Evolutionary conservation across 2,797 vertebrate genomes (phyloP).

Genomic region (Clarias fuscus): DNA sequence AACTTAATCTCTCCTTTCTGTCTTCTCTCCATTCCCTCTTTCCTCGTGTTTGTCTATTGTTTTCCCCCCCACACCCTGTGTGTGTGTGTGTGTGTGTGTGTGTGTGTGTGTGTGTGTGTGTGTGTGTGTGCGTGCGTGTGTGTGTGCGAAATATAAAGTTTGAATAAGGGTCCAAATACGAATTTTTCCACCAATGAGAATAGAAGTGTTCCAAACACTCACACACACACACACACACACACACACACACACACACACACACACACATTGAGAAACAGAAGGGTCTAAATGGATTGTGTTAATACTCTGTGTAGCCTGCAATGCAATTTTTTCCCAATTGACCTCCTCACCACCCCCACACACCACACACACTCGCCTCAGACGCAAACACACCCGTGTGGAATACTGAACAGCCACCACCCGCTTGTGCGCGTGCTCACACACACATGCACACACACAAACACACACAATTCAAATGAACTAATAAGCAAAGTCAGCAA

Average conservation of each 20-base stretch:
- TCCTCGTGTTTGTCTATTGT: background rate
- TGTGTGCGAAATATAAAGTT: background rate
- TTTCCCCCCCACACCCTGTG: background rate
- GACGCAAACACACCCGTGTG: conserved; percentile 66
- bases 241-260: conserved; percentile 16
- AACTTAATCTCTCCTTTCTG: no score
- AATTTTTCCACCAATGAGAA: conserved; percentile 4
- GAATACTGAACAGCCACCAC: conserved; percentile 72
- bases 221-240: conserved; percentile 25
- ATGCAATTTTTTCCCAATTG: conserved; percentile 81
- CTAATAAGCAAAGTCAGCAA: background rate
- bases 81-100: conserved; percentile 11
- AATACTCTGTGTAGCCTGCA: conserved; percentile 79
- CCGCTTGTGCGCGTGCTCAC: background rate
- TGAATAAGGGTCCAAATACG: background rate
- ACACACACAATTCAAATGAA: background rate
- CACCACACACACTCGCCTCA: conserved; percentile 68
- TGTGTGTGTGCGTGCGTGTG: conserved; percentile 7
- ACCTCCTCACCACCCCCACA: conserved; percentile 76
- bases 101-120: conserved; percentile 6
- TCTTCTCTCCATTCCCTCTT: background rate
- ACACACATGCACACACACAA: conserved; percentile 22
- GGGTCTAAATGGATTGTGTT: conserved; percentile 77
- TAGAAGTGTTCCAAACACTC: background rate
- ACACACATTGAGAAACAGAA: conserved; percentile 64